These are phyloP conservation scores for Thumatha senex DNA, from an alignment of 2,888 invertebrate species.

Conservation along the genomic window DNA sequence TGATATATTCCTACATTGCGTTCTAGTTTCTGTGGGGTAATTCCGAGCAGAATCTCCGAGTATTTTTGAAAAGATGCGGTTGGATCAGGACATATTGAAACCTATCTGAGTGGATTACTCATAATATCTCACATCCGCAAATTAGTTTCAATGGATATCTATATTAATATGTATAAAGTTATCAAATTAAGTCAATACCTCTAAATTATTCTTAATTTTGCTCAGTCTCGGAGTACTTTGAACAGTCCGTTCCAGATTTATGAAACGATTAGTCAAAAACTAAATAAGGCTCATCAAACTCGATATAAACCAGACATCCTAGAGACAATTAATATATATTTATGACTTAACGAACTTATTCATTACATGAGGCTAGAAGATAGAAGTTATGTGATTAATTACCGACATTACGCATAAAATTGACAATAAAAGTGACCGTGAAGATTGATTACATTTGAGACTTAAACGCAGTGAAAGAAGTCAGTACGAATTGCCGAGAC, in stretches of 20 bases:
- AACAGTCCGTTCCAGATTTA: constrained; percentile 68
- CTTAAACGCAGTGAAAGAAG: constrained; percentile 12
- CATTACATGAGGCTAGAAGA: constrained; percentile 29
- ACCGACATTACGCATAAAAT: constrained; percentile 19
- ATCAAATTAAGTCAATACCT: constrained; percentile 54
- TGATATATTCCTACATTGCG: constrained; percentile 66
- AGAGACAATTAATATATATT: too few species aligned
- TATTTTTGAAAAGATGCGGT: constrained; percentile 58
- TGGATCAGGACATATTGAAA: constrained; percentile 44
- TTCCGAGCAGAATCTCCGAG: constrained; percentile 61
- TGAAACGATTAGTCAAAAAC: constrained; percentile 68
- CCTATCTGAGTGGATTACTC: constrained; percentile 48
- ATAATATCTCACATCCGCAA: constrained; percentile 38
- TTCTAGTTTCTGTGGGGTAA: constrained; percentile 63
- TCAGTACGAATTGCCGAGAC: constrained; percentile 10
- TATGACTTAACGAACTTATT: constrained; percentile 19
- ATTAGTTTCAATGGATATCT: constrained; percentile 37
- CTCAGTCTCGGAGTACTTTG: constrained; percentile 46
- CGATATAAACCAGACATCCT: constrained; percentile 56
- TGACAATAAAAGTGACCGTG: constrained; percentile 14
- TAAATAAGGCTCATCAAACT: constrained; percentile 60
- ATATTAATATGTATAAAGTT: constrained; percentile 37
- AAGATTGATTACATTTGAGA: constrained; percentile 9
- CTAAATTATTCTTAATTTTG: constrained; percentile 58
- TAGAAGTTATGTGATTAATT: constrained; percentile 26